A percentile compares a stretch with the other conserved stretches of the same genome.
Evolutionary conservation across 2,113 vertebrate species (phyloP).

Genomic region (Octodon degus): DNA sequence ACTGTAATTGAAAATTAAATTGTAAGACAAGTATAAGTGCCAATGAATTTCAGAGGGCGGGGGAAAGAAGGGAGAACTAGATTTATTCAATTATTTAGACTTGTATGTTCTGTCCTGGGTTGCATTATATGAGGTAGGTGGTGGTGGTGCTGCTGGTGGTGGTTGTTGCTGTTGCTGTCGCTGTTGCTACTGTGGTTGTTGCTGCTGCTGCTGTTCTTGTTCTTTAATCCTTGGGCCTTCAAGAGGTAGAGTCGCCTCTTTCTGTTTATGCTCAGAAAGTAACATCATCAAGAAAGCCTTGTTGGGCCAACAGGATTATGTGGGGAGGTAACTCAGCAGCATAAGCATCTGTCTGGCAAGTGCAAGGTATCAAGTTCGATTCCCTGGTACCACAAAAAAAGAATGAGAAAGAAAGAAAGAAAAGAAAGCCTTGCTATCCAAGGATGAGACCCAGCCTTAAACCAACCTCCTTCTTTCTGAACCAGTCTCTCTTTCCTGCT

Average conservation of each 20-base stretch:
- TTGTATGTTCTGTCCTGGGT: not conserved
- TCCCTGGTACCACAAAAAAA: no score
- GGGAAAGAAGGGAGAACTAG: not conserved
- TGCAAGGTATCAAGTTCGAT: no score
- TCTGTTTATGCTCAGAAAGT: not conserved
- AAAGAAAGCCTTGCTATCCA: not conserved
- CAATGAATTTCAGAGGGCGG: slow-evolving; percentile 13
- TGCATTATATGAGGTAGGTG: not conserved
- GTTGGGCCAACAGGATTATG: no score
- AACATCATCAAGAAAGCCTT: not conserved
- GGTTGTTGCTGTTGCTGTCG: not conserved
- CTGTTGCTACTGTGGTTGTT: not conserved
- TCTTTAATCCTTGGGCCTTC: not conserved
- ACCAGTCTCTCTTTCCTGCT: not conserved
- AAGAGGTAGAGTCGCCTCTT: not conserved
- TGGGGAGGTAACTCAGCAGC: no score
- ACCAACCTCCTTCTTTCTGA: not conserved
- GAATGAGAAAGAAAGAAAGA: no score
- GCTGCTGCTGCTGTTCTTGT: not conserved
- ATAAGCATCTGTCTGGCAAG: no score
- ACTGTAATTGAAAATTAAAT: slow-evolving; percentile 47
- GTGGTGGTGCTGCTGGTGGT: not conserved
- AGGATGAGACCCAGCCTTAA: not conserved
- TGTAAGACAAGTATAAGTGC: not conserved
- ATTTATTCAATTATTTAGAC: not conserved